These are phyloP conservation scores for Myotis vivesi DNA, from an alignment of 2,797 vertebrate genomes.

Conservation along the genomic window DNA sequence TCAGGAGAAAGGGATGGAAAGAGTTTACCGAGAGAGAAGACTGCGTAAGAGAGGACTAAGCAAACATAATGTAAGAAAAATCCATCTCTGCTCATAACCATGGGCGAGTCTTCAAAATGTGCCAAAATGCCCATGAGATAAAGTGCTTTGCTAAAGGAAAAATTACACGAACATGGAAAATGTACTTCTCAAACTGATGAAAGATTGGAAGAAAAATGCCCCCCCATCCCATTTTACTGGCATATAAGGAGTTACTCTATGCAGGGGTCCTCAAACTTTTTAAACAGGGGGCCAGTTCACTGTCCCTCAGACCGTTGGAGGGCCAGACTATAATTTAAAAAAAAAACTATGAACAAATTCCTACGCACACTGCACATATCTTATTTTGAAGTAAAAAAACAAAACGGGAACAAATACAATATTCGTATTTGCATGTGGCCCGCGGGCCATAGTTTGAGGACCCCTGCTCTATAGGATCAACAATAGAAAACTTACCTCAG, in stretches of 20 bases:
- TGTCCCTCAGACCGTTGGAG: too few relatives aligned
- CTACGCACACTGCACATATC: too few relatives aligned
- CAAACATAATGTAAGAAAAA: background rate
- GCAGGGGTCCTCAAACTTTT: too few relatives aligned
- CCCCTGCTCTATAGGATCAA: background rate
- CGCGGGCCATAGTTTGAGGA: too few relatives aligned
- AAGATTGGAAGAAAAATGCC: background rate
- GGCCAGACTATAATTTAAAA: too few relatives aligned
- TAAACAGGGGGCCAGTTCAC: too few relatives aligned
- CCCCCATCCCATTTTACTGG: background rate
- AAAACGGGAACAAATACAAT: too few relatives aligned
- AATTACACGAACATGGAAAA: background rate
- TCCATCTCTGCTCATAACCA: background rate
- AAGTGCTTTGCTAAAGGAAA: background rate
- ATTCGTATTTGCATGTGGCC: too few relatives aligned
- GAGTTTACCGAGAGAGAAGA: background rate
- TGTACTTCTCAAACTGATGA: background rate
- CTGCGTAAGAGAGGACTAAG: background rate
- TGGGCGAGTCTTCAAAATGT: background rate
- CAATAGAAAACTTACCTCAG: background rate
- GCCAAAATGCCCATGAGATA: background rate
- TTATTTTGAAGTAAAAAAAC: too few relatives aligned
- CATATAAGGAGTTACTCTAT: background rate
- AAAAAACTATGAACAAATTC: too few relatives aligned
- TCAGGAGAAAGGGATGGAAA: background rate